Conservation (phyloP, 2,797 vertebrate species). For the Urosaurus nigricauda region DNA sequence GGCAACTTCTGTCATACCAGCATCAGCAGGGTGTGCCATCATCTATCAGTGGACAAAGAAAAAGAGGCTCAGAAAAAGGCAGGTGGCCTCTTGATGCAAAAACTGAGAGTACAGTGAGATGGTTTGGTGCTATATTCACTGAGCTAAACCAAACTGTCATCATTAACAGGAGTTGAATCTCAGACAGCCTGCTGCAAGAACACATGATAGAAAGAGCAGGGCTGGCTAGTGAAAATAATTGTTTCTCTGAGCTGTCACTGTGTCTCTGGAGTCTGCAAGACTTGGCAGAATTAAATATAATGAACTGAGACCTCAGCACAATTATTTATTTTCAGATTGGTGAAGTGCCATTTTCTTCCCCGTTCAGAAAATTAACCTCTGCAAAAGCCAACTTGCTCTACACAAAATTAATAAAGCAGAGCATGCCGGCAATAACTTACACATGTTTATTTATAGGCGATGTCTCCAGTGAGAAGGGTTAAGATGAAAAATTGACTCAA, state of each 20-base stretch:
- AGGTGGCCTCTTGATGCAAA: neutral
- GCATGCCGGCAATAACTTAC: constrained; percentile 70
- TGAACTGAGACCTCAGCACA: constrained; percentile 70
- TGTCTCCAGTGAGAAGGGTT: constrained; percentile 69
- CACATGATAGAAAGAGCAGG: constrained; percentile 28
- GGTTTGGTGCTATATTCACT: neutral
- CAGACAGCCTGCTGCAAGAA: neutral
- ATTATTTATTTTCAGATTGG: constrained; percentile 77
- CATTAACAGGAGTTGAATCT: constrained; percentile 56
- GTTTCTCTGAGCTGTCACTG: constrained; percentile 63
- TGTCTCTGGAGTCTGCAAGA: constrained; percentile 54
- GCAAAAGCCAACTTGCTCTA: constrained; percentile 73
- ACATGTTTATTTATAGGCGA: constrained; percentile 75
- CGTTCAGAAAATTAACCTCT: constrained; percentile 76
- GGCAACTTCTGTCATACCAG: neutral
- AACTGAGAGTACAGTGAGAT: neutral
- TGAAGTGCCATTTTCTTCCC: constrained; percentile 75
- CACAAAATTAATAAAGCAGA: constrained; percentile 79
- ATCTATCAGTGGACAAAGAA: too few species aligned
- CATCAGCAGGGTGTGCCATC: neutral
- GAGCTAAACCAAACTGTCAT: constrained; percentile 7
- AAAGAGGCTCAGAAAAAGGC: neutral
- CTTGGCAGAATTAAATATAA: constrained; percentile 72
- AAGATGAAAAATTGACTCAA: constrained; percentile 73
- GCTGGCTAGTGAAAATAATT: constrained; percentile 52